Evolutionary conservation across 2,888 invertebrate species (phyloP).

Genomic region (Dynastes maya): DNA sequence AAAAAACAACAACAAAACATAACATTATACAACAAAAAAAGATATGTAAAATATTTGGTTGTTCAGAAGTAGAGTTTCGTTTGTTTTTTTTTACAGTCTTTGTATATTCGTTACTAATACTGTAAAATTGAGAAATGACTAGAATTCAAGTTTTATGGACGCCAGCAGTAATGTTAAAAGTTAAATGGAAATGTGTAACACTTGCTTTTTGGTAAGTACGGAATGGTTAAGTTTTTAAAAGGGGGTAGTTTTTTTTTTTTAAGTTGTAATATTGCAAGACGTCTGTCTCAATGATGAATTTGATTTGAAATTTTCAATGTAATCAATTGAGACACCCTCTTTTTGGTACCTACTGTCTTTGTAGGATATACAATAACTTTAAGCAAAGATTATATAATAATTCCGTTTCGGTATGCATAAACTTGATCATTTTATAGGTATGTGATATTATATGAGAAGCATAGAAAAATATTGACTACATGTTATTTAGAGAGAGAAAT

Average conservation of each 20-base stretch:
- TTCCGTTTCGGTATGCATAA: not conserved
- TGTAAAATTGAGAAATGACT: constrained; percentile 46
- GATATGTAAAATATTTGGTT: constrained; percentile 34
- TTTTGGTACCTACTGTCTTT: too few species aligned
- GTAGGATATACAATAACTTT: too few species aligned
- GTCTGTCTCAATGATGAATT: not conserved
- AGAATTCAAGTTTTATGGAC: constrained; percentile 37
- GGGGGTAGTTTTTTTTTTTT: not conserved
- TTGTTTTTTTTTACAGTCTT: constrained; percentile 40
- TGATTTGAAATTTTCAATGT: too few species aligned
- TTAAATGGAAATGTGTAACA: constrained; percentile 15
- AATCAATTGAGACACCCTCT: too few species aligned
- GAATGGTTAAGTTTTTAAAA: constrained; percentile 7
- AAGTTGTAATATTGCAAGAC: not conserved
- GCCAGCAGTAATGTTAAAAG: constrained; percentile 8
- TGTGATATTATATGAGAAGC: constrained; percentile 12
- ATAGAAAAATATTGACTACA: constrained; percentile 44
- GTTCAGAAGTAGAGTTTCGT: constrained; percentile 28
- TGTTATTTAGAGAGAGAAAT: not conserved
- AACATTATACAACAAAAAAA: constrained; percentile 34
- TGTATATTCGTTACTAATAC: constrained; percentile 46
- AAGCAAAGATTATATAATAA: too few species aligned
- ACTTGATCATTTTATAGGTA: constrained; percentile 14
- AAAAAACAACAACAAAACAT: constrained; percentile 22
- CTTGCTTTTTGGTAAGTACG: constrained; percentile 31